Conservation (phyloP, 2,113 vertebrate genomes). For the Chloropsis hardwickii region DNA sequence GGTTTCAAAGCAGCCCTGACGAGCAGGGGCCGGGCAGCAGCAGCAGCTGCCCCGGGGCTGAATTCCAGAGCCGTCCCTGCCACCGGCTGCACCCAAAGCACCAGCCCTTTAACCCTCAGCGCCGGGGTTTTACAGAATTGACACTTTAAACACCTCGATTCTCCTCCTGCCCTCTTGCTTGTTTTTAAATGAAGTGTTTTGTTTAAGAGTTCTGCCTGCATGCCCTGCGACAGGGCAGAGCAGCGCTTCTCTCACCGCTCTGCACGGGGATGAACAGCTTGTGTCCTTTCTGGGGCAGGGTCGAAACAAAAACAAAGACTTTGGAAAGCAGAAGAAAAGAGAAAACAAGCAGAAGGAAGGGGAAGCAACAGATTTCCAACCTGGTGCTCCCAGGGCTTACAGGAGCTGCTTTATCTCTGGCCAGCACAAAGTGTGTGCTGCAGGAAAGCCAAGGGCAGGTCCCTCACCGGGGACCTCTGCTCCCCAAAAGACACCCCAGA, state of each 20-base stretch:
- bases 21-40: background rate
- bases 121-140: no score
- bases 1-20: background rate
- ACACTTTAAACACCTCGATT: accelerated
- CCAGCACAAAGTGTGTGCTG: accelerated
- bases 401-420: background rate
- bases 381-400: no score
- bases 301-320: background rate
- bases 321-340: background rate
- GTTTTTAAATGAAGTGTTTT: background rate
- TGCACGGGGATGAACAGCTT: background rate
- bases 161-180: background rate
- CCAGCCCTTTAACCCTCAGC: background rate
- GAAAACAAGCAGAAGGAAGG: background rate
- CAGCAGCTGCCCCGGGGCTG: background rate
- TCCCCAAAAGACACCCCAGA: accelerated
- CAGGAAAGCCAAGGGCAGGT: background rate
- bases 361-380: background rate
- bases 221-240: accelerated
- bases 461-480: background rate
- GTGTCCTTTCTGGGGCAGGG: background rate
- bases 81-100: background rate
- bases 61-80: background rate
- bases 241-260: accelerated
- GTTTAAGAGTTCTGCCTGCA: background rate